Evolutionary conservation across 2,113 vertebrate genomes (phyloP).

Genomic region (Diadophis punctatus): DNA sequence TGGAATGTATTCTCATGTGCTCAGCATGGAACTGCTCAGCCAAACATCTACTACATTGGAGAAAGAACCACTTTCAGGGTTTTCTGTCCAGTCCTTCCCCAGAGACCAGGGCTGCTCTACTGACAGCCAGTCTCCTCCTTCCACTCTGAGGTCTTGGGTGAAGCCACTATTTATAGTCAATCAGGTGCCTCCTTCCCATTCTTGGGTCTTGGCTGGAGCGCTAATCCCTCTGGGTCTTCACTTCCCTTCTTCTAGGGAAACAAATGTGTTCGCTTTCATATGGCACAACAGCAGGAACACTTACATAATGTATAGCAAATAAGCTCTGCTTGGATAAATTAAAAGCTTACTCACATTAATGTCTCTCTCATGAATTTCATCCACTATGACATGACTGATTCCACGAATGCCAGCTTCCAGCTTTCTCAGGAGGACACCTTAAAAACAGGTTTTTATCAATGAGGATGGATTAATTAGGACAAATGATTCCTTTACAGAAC

Average conservation of each 20-base stretch:
- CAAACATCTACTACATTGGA: background rate
- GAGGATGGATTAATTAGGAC: background rate
- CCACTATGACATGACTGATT: constrained; percentile 96
- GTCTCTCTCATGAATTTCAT: constrained; percentile 97
- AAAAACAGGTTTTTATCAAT: constrained; percentile 13
- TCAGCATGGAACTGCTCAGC: background rate
- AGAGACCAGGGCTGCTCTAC: background rate
- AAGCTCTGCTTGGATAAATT: background rate
- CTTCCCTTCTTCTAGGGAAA: background rate
- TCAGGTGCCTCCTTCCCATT: background rate
- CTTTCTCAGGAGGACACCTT: constrained; percentile 92
- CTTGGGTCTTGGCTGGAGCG: background rate
- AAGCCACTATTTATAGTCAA: background rate
- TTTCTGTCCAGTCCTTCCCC: background rate
- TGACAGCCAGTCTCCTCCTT: background rate
- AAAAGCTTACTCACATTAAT: constrained; percentile 84
- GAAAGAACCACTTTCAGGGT: background rate
- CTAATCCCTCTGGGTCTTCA: background rate
- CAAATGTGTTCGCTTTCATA: background rate
- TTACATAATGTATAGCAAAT: background rate
- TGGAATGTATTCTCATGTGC: background rate
- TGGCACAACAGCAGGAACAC: background rate
- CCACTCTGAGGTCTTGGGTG: background rate
- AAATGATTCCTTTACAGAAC: background rate
- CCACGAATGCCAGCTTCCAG: constrained; percentile 92